A percentile compares a stretch with the other conserved stretches of the same genome.
Evolutionary conservation across 2,888 invertebrate species (phyloP).

Genomic region (Urechis unicinctus): DNA sequence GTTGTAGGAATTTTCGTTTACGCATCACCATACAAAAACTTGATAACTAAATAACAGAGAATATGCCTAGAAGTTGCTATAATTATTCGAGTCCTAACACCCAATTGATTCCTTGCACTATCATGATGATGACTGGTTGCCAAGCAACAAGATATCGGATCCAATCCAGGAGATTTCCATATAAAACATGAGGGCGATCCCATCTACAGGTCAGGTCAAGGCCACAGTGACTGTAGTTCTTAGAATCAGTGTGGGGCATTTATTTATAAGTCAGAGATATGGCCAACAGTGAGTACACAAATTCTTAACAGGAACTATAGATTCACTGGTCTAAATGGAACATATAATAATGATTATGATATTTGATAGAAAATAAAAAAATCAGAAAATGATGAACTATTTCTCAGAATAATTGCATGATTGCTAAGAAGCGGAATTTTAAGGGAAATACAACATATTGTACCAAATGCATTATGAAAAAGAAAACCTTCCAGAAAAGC

Average conservation of each 20-base stretch:
- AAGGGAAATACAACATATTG: too few relatives aligned
- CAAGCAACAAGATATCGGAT: slow-evolving; percentile 96
- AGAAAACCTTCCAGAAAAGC: not conserved
- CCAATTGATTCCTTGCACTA: slow-evolving; percentile 93
- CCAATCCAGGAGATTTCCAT: slow-evolving; percentile 96
- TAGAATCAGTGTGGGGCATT: not conserved
- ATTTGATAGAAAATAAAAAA: not conserved
- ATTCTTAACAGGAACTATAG: too few relatives aligned
- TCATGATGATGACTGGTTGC: slow-evolving; percentile 92
- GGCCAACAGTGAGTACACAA: not conserved
- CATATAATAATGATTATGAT: too few relatives aligned
- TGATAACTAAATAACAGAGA: too few relatives aligned
- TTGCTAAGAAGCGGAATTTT: too few relatives aligned
- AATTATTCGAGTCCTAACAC: slow-evolving; percentile 73
- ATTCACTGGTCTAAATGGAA: too few relatives aligned
- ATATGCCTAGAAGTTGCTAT: too few relatives aligned
- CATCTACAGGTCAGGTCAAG: too few relatives aligned
- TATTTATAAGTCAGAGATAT: not conserved
- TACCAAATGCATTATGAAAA: not conserved
- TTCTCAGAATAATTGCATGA: too few relatives aligned
- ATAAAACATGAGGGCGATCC: slow-evolving; percentile 96
- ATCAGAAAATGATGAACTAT: not conserved
- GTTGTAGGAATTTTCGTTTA: too few relatives aligned
- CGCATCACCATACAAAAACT: too few relatives aligned
- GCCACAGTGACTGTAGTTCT: too few relatives aligned